Evolutionary conservation across 2,888 invertebrate genomes (phyloP), one percentile per base, ranked within the genome.

Genomic region (Serrognathus titanus): DNA sequence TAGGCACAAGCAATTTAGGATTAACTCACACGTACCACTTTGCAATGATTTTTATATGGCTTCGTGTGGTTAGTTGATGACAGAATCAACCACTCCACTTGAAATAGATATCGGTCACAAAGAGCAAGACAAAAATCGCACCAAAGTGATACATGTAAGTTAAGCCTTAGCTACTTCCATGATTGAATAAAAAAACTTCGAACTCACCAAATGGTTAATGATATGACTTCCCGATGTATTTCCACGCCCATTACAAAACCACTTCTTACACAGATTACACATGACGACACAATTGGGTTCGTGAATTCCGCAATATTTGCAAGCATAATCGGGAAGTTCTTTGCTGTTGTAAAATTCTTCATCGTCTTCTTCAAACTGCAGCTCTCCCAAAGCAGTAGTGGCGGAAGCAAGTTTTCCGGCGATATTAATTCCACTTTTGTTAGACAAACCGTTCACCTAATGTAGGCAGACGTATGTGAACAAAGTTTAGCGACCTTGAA

Each of bases 181-280:
- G 12, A 10, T 7, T 39, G 3, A 10, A 6, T 12, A 10, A 11
- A 20, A 16, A 35, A 48, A 6, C 24, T 38, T 12, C 12, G 8
- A n/a, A 63, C 69, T 66, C 60, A 99, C 99, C 74, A 99, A 81
- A 80, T 99, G 99, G 78, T 98, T 98, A 67, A 99, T 94, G 66
- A 99, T 97, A 74, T 99, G 99, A 48, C 98, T 97, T 24, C 95
- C 98, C 0, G 97, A 96, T 1, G 97, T 97, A 74, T 94, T 97
- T 11, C 98, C 98, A 56, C 97, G 86, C 1, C 97, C 98, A 81
- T 99, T 99, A 78, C 99, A 99, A 76, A 99, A 99, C 99, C 99
- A 99, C 75, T 98, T 97, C 75, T 95, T 96, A 76, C 99, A 99
- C 59, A 93, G 86, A 75, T 97, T 97, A 79, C 99, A 99, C 89